These are phyloP conservation scores for Procambarus clarkii DNA, from an alignment of 1,140 invertebrate species.

Conservation along the genomic window DNA sequence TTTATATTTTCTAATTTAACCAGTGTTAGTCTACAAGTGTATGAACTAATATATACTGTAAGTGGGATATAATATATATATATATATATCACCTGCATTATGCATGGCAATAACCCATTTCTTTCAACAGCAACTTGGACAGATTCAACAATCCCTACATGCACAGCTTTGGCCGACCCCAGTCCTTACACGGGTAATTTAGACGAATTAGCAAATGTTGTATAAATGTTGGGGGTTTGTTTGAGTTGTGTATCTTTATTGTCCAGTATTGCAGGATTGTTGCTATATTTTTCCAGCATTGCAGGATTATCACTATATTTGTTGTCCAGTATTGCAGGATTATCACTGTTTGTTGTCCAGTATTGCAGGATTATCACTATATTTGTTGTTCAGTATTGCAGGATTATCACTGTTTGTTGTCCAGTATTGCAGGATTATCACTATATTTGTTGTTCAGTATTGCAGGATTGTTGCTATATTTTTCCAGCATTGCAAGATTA, in stretches of 20 bases:
- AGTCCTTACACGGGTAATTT: conserved; percentile 37
- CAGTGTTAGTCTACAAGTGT: background rate
- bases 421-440: too few species aligned
- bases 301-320: too few species aligned
- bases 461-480: too few species aligned
- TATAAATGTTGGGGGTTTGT: background rate
- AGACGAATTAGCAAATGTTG: background rate
- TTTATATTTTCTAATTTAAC: background rate
- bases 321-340: too few species aligned
- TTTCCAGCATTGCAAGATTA: too few species aligned
- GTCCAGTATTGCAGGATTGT: too few species aligned
- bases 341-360: too few species aligned
- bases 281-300: too few species aligned
- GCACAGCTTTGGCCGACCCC: background rate
- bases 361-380: too few species aligned
- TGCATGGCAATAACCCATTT: background rate
- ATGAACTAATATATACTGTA: background rate
- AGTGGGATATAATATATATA: background rate
- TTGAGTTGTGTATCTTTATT: background rate
- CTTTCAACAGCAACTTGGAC: conserved; percentile 11
- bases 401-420: too few species aligned
- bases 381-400: too few species aligned
- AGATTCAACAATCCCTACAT: conserved; percentile 19
- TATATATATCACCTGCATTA: background rate
- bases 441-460: too few species aligned